Conservation (phyloP, 2,888 invertebrate genomes). For the Amaurobius ferox region DNA sequence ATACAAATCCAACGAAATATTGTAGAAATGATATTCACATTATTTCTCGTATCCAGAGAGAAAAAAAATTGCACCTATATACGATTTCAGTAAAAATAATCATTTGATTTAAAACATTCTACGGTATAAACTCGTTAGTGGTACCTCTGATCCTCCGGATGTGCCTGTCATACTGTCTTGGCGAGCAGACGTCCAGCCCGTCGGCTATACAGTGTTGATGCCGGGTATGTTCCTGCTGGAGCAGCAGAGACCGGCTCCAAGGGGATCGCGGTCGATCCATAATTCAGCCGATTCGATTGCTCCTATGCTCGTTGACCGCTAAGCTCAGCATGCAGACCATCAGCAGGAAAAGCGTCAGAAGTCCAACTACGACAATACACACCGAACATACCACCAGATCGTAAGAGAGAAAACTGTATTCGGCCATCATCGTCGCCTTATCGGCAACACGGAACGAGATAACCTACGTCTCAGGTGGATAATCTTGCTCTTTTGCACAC, state of each 20-base stretch:
- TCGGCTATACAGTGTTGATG: conserved; percentile 29
- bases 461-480: background rate
- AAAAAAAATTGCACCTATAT: too few relatives aligned
- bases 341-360: conserved; percentile 59
- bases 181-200: conserved; percentile 58
- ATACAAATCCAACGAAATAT: too few relatives aligned
- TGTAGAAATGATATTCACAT: too few relatives aligned
- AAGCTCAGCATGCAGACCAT: conserved; percentile 64
- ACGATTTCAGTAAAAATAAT: too few relatives aligned
- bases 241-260: conserved; percentile 45
- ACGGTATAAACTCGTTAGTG: background rate
- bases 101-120: too few relatives aligned
- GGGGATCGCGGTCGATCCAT: conserved; percentile 52
- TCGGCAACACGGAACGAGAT: background rate
- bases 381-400: conserved; percentile 62
- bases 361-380: conserved; percentile 62
- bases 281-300: conserved; percentile 7
- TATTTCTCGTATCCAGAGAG: too few relatives aligned
- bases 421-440: conserved; percentile 20
- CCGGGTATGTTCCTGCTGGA: conserved; percentile 39
- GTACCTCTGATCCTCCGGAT: conserved; percentile 57
- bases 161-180: conserved; percentile 63
- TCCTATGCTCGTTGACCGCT: conserved; percentile 57
- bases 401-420: conserved; percentile 37
- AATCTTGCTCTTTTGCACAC: background rate